These are phyloP conservation scores for Tyto alba DNA, from an alignment of 2,113 vertebrate genomes.

Conservation along the genomic window DNA sequence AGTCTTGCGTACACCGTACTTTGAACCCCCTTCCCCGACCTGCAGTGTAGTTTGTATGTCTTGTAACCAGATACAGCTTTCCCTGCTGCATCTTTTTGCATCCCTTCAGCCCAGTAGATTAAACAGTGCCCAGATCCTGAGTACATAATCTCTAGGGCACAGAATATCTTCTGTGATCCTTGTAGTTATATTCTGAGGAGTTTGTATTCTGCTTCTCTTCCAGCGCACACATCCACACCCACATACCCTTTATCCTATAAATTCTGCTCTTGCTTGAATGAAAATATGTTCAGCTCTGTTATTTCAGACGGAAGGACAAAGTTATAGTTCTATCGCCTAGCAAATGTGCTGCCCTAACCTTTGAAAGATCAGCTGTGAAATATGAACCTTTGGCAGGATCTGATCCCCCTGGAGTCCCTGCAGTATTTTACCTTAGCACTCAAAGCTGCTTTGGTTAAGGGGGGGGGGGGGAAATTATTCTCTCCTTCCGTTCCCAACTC, in stretches of 20 bases:
- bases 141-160: neutral
- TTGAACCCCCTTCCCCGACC: neutral
- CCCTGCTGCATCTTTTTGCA: neutral
- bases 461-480: neutral
- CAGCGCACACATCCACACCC: neutral
- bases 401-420: neutral
- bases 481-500: neutral
- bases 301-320: conserved; percentile 28
- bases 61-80: neutral
- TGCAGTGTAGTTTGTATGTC: neutral
- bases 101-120: neutral
- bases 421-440: neutral
- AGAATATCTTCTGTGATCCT: neutral
- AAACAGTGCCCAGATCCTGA: neutral
- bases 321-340: neutral
- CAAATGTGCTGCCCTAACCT: conserved; percentile 27
- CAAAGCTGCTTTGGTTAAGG: neutral
- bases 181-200: neutral
- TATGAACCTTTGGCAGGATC: conserved; percentile 12
- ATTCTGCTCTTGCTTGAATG: neutral
- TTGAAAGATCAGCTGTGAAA: conserved; percentile 20
- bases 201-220: neutral
- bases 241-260: neutral
- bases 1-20: neutral
- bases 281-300: neutral